Percentiles rank a stretch among this genome's conserved stretches.
Evolutionary conservation across 37 sponge, comb jelly and placozoan species (phyloP).

Genomic region (Cladorhizidae sp.): DNA sequence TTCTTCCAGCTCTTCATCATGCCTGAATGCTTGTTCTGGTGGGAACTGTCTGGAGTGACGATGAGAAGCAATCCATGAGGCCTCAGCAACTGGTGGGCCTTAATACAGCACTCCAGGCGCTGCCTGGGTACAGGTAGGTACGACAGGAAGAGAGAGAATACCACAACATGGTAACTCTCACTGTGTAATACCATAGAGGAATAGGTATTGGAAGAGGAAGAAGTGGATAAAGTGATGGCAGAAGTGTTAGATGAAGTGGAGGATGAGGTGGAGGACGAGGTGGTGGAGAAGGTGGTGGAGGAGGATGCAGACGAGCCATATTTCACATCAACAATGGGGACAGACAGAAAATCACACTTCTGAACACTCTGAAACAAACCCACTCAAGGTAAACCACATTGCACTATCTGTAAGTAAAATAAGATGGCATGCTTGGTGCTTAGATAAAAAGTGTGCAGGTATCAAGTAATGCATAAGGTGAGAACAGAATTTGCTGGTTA

Average conservation of each 20-base stretch:
- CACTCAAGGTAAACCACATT: too few species aligned
- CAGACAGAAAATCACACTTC: conserved; percentile 67
- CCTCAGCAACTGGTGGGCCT: conserved; percentile 56
- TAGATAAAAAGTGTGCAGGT: too few species aligned
- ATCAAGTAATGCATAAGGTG: too few species aligned
- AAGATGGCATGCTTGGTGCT: too few species aligned
- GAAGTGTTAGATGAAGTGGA: neutral
- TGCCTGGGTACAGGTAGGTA: conserved; percentile 71
- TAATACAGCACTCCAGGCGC: conserved; percentile 68
- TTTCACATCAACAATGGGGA: conserved; percentile 6
- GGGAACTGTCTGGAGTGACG: conserved; percentile 78
- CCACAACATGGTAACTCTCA: conserved; percentile 59
- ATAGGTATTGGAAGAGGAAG: neutral
- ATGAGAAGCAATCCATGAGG: conserved; percentile 74
- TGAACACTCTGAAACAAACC: conserved; percentile 50
- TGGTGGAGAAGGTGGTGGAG: neutral
- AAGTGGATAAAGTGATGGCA: neutral
- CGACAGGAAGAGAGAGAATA: conserved; percentile 81
- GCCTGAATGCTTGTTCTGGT: conserved; percentile 65
- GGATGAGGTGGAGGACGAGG: neutral
- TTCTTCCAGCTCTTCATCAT: conserved; percentile 76
- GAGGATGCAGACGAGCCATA: neutral
- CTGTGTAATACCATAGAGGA: neutral
- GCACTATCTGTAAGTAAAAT: too few species aligned
- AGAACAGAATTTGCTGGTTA: too few species aligned